phyloP scores from a whole-genome alignment of 2,113 vertebrate genomes.

The Electrona antarctica region DNA sequence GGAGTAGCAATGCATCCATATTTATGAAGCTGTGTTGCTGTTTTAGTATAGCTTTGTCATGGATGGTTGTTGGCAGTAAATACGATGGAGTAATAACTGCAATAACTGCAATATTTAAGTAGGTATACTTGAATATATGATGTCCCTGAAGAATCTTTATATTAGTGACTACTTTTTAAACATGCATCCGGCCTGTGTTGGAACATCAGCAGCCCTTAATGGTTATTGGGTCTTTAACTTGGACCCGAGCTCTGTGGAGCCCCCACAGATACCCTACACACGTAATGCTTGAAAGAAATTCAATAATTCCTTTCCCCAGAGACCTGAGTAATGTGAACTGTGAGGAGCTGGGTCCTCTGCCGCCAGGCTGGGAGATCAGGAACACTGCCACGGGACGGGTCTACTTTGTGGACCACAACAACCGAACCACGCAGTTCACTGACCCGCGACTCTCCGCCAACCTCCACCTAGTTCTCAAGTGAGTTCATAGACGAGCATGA shows the following conservation, averaged over 20 bases:
- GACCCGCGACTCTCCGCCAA: constrained; percentile 95
- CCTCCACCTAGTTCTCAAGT: constrained; percentile 95
- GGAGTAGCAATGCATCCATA: not conserved
- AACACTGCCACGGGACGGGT: constrained; percentile 96
- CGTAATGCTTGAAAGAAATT: not conserved
- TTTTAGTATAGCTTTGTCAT: too few relatives aligned
- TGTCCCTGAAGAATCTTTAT: too few relatives aligned
- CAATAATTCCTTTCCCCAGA: constrained; percentile 76
- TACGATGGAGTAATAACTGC: too few relatives aligned
- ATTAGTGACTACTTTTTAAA: too few relatives aligned
- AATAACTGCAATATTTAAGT: too few relatives aligned
- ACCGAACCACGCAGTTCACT: constrained; percentile 97
- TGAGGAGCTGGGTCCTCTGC: constrained; percentile 95
- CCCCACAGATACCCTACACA: too few relatives aligned
- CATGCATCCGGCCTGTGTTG: too few relatives aligned
- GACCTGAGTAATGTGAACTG: constrained; percentile 98
- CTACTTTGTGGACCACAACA: constrained; percentile 99
- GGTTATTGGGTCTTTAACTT: not conserved
- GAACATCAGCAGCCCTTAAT: too few relatives aligned
- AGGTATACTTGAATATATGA: too few relatives aligned
- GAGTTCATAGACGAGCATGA: constrained; percentile 60
- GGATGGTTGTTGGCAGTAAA: too few relatives aligned
- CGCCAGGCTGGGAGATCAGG: constrained; percentile 97
- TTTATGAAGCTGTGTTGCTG: too few relatives aligned
- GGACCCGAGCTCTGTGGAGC: constrained; percentile 47